Conservation (phyloP, 2,113 vertebrate species). For the Mystacornis crossleyi region DNA sequence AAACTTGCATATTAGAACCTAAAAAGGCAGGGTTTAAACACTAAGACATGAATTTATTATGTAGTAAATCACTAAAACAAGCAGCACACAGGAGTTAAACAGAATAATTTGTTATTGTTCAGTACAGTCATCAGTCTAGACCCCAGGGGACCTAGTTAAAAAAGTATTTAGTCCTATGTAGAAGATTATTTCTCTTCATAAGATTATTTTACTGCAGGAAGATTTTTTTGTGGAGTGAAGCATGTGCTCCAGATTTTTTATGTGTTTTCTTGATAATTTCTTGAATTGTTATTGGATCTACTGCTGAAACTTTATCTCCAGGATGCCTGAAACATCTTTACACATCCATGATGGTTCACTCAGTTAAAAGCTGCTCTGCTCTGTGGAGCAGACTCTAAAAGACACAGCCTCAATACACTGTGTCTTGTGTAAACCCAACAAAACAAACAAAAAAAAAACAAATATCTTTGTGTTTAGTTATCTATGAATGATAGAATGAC, state of each 20-base stretch:
- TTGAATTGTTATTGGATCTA: background rate
- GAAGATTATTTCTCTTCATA: background rate
- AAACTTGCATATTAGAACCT: background rate
- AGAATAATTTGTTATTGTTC: background rate
- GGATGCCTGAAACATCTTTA: background rate
- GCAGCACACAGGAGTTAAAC: background rate
- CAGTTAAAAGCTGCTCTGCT: background rate
- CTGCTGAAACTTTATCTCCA: background rate
- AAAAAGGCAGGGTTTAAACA: background rate
- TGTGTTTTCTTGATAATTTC: background rate
- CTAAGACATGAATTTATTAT: background rate
- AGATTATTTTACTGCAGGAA: background rate
- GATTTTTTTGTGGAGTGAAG: background rate
- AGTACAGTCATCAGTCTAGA: background rate
- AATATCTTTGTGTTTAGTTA: background rate
- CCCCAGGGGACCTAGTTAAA: background rate
- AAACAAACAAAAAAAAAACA: too few relatives aligned
- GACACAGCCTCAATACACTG: too few relatives aligned
- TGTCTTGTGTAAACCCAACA: too few relatives aligned
- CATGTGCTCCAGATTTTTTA: background rate
- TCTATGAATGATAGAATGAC: background rate
- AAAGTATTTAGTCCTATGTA: background rate
- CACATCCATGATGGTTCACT: background rate
- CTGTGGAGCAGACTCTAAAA: background rate
- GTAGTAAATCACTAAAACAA: background rate